These are phyloP conservation scores for Graphium colonna DNA, from an alignment of 2,888 invertebrate species.

Conservation along the genomic window DNA sequence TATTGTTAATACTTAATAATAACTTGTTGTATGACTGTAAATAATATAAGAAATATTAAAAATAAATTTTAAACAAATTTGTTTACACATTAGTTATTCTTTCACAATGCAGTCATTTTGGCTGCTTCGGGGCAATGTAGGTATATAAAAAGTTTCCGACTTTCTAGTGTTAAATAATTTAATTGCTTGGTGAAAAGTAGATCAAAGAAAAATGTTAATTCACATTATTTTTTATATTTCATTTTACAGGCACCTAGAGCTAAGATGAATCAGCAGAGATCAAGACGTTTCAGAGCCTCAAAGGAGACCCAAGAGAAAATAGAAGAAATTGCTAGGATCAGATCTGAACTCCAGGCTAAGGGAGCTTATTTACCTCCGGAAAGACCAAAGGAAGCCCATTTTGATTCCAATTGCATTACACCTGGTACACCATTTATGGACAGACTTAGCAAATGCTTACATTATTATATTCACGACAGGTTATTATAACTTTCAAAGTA, in stretches of 20 bases:
- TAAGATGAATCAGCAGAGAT: constrained; percentile 99
- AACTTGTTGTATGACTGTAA: no score
- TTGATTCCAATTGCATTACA: constrained; percentile 99
- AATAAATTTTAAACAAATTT: no score
- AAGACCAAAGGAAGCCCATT: constrained; percentile 95
- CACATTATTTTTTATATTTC: constrained; percentile 19
- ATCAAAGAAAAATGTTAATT: no score
- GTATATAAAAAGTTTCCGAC: no score
- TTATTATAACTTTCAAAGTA: constrained; percentile 37
- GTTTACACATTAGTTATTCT: no score
- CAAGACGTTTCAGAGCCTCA: constrained; percentile 96
- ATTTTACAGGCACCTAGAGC: constrained; percentile 91
- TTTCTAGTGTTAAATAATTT: no score
- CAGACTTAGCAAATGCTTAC: constrained; percentile 89
- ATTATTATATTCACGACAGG: constrained; percentile 93
- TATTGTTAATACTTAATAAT: no score
- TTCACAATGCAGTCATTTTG: no score
- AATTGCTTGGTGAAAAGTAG: no score
- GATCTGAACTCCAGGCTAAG: constrained; percentile 85
- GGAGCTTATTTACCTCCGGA: constrained; percentile 90
- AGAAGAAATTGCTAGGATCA: constrained; percentile 89
- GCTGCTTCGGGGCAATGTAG: no score
- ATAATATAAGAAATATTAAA: no score
- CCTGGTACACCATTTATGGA: constrained; percentile 99
- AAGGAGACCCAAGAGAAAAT: constrained; percentile 96